phyloP scores from a whole-genome alignment of 2,113 vertebrate species.

The Myotis yumanensis region DNA sequence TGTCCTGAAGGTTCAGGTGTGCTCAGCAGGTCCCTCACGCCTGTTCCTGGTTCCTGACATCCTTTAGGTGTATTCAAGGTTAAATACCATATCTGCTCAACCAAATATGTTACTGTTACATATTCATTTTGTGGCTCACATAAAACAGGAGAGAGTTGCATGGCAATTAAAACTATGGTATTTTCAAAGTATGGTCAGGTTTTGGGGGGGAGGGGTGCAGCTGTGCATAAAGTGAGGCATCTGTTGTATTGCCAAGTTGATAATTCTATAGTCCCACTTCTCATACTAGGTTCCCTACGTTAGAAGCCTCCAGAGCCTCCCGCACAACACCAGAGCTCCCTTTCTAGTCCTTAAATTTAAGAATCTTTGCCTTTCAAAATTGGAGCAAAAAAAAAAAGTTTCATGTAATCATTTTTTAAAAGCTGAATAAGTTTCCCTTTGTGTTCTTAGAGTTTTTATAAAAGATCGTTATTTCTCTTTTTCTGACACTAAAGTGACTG shows the following conservation, averaged over 20 bases:
- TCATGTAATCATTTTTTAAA: not conserved
- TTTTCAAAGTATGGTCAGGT: not conserved
- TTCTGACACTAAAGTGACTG: not conserved
- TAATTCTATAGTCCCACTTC: not conserved
- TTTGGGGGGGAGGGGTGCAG: not conserved
- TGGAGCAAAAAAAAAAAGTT: not conserved
- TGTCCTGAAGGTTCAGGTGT: not conserved
- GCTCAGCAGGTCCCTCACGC: not conserved
- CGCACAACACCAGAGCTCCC: not conserved
- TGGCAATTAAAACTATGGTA: slow-evolving; percentile 50
- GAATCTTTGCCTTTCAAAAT: slow-evolving; percentile 37
- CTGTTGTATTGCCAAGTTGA: not conserved
- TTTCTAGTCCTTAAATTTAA: not conserved
- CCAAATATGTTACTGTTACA: not conserved
- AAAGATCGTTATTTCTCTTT: not conserved
- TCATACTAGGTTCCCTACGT: slow-evolving; percentile 43
- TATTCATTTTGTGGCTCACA: slow-evolving; percentile 40
- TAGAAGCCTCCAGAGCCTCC: not conserved
- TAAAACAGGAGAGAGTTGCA: slow-evolving; percentile 37
- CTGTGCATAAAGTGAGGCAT: slow-evolving; percentile 12
- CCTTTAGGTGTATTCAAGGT: not conserved
- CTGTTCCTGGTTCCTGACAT: not conserved
- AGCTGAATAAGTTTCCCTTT: not conserved
- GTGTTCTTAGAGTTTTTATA: not conserved
- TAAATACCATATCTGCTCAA: slow-evolving; percentile 26